phyloP scores from a whole-genome alignment of 2,888 invertebrate species.

The Rotaria socialis region DNA sequence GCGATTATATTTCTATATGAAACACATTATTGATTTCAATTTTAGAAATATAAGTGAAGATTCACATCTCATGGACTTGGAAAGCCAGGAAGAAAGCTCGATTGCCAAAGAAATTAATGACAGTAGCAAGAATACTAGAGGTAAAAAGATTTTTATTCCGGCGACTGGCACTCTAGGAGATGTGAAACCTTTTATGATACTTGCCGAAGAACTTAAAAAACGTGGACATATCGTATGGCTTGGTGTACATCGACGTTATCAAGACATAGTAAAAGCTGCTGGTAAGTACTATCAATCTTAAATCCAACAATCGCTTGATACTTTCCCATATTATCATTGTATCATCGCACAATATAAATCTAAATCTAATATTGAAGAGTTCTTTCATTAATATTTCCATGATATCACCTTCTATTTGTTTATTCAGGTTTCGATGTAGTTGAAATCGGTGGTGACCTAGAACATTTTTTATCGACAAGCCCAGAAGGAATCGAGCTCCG shows the following conservation, averaged over 20 bases:
- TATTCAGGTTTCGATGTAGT: neutral
- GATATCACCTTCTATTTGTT: no score
- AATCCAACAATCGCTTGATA: no score
- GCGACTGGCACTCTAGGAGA: neutral
- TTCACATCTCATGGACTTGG: no score
- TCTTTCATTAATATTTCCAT: no score
- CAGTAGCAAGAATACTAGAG: neutral
- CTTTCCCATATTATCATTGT: no score
- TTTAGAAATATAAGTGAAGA: no score
- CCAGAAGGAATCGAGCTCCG: neutral
- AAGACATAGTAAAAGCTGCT: neutral
- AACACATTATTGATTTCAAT: no score
- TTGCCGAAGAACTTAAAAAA: neutral
- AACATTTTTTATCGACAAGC: neutral
- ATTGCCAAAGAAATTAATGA: neutral
- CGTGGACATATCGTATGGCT: neutral
- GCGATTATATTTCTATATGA: no score
- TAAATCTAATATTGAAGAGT: no score
- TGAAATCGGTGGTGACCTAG: slow-evolving; percentile 25
- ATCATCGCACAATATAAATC: no score
- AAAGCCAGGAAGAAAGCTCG: no score
- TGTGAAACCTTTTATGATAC: neutral
- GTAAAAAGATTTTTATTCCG: neutral
- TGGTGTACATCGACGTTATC: neutral
- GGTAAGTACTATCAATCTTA: neutral